Evolutionary conservation across 2,113 vertebrate species (phyloP).

Genomic region (Papio anubis): DNA sequence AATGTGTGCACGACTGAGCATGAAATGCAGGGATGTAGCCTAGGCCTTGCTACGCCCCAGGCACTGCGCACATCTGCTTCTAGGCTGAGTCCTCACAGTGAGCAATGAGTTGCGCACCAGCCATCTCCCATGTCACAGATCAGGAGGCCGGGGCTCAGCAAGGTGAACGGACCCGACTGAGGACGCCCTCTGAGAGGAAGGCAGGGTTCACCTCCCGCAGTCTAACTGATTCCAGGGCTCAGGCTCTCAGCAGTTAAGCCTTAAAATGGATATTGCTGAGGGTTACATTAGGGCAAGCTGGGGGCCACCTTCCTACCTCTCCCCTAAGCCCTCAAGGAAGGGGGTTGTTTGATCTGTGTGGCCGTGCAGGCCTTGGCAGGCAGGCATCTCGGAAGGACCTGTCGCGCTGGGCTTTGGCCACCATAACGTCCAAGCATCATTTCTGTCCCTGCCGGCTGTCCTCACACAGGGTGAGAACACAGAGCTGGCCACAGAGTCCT

Average conservation of each 20-base stretch:
- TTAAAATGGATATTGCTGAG: neutral
- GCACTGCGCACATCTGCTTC: rapidly evolving
- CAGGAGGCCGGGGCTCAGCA: rapidly evolving
- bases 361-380: constrained; percentile 16
- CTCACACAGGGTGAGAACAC: neutral
- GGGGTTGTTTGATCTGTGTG: neutral
- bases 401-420: neutral
- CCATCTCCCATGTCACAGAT: rapidly evolving
- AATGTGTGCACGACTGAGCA: rapidly evolving
- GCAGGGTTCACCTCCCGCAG: rapidly evolving
- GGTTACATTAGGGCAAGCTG: rapidly evolving
- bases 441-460: neutral
- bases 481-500: constrained; percentile 37
- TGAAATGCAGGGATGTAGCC: too few relatives aligned
- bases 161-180: rapidly evolving
- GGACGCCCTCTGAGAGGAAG: too few relatives aligned
- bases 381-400: neutral
- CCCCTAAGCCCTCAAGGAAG: neutral
- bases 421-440: neutral
- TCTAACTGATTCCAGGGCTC: neutral
- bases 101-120: rapidly evolving
- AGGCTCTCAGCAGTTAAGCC: too few relatives aligned
- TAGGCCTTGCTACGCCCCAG: rapidly evolving
- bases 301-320: neutral
- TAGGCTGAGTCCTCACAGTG: rapidly evolving